Percentiles rank a stretch among this genome's conserved stretches.
These are phyloP conservation scores for Drosophila dunni DNA, from an alignment of 1,140 invertebrate genomes.

Conservation along the genomic window DNA sequence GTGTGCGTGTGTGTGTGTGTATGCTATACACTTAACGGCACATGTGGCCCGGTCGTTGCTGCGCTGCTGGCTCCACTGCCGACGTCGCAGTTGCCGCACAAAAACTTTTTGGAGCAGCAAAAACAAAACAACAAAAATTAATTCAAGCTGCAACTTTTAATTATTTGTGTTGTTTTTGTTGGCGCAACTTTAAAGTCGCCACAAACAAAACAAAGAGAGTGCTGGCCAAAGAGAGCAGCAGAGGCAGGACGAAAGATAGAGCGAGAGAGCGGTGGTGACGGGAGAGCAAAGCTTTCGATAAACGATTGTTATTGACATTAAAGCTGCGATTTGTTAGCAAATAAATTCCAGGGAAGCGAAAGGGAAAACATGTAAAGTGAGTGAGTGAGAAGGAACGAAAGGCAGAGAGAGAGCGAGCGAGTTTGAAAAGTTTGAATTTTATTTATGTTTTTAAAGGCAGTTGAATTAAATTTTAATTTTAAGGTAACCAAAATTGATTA, in stretches of 20 bases:
- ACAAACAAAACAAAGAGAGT: neutral
- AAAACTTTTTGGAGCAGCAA: conserved; percentile 19
- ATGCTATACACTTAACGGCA: conserved; percentile 52
- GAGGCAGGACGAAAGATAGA: neutral
- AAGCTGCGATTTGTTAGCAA: neutral
- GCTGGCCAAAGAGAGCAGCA: neutral
- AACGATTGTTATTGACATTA: conserved; percentile 5
- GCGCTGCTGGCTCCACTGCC: neutral
- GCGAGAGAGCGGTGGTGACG: conserved; percentile 4
- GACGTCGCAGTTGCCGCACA: neutral
- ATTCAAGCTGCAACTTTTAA: conserved; percentile 64
- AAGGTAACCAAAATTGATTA: too few relatives aligned
- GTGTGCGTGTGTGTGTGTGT: conserved; percentile 3
- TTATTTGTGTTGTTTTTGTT: conserved; percentile 55
- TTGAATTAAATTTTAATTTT: too few relatives aligned
- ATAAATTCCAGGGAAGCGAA: neutral
- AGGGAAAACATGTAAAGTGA: neutral
- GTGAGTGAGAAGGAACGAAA: neutral
- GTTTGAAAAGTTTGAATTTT: too few relatives aligned
- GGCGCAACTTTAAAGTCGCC: conserved; percentile 39
- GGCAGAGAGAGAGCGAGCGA: neutral
- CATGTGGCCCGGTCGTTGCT: conserved; percentile 35
- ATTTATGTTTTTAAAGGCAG: too few relatives aligned
- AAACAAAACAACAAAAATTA: conserved; percentile 29
- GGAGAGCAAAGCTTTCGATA: conserved; percentile 8